Percentiles rank a stretch among this genome's conserved stretches.
phyloP scores from a whole-genome alignment of 2,113 vertebrate genomes.

The Taurulus bubalis region DNA sequence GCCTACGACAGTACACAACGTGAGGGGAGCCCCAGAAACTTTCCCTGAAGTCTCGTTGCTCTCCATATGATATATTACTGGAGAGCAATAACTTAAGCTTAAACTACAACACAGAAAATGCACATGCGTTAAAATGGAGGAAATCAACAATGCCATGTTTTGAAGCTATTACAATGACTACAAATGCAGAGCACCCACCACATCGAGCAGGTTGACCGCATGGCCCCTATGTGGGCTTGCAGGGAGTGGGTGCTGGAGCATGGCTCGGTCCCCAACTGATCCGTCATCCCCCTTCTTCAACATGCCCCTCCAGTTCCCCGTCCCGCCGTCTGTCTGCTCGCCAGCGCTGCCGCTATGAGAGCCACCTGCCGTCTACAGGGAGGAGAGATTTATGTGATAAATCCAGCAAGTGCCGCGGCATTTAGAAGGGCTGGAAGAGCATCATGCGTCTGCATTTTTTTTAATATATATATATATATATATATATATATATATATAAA shows the following conservation, averaged over 20 bases:
- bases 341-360: conserved; percentile 79
- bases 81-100: background rate
- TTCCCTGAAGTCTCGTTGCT: background rate
- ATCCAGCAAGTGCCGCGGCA: background rate
- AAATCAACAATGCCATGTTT: background rate
- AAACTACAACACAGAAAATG: background rate
- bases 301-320: conserved; percentile 96
- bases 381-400: background rate
- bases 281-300: conserved; percentile 91
- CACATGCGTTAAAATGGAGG: background rate
- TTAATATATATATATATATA: no score
- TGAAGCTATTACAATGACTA: background rate
- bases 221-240: conserved; percentile 91
- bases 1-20: background rate
- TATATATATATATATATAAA: no score
- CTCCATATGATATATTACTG: background rate
- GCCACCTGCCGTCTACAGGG: conserved; percentile 35
- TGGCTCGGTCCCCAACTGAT: conserved; percentile 82
- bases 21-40: no score
- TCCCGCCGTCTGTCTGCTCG: conserved; percentile 85
- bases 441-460: no score
- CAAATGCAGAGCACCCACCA: conserved; percentile 82
- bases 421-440: background rate
- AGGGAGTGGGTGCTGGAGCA: conserved; percentile 70
- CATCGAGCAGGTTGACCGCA: conserved; percentile 96